Conservation (phyloP, 2,888 invertebrate genomes). For the Sphaeridia pumilis region DNA sequence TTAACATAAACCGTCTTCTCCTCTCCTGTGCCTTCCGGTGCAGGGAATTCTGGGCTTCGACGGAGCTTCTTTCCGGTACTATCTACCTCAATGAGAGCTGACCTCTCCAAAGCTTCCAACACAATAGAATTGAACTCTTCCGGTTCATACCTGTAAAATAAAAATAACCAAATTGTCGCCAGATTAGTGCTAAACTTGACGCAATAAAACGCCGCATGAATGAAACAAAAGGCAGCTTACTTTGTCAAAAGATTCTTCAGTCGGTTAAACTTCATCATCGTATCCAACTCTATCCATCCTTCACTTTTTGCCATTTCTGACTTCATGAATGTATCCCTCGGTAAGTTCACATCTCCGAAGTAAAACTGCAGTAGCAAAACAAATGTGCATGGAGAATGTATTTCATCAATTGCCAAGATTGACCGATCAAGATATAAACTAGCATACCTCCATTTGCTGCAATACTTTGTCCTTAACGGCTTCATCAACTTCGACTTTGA, state of each 20-base stretch:
- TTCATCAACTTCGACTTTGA: conserved; percentile 4
- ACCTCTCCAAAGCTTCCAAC: conserved; percentile 21
- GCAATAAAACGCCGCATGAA: too few species aligned
- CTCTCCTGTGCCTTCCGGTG: conserved; percentile 76
- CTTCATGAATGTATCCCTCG: conserved; percentile 83
- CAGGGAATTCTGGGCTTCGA: conserved; percentile 56
- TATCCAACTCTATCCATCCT: conserved; percentile 78
- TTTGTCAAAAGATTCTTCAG: conserved; percentile 21
- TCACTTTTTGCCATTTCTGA: conserved; percentile 73
- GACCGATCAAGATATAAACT: not conserved
- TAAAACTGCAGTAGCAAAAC: conserved; percentile 46
- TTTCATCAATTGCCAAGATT: not conserved
- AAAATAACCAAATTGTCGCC: too few species aligned
- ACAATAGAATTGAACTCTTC: conserved; percentile 4
- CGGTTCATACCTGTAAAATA: conserved; percentile 2
- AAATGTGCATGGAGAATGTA: not conserved
- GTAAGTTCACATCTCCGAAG: conserved; percentile 84
- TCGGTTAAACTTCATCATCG: conserved; percentile 79
- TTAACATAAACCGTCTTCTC: conserved; percentile 74
- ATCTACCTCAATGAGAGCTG: conserved; percentile 44
- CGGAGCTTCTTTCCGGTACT: conserved; percentile 61
- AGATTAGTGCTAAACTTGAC: too few species aligned
- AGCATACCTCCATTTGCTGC: conserved; percentile 3
- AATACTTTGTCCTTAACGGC: not conserved
- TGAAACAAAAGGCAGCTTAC: conserved; percentile 18